phyloP scores from a whole-genome alignment of 2,113 vertebrate genomes.

The Charadrius vociferus region DNA sequence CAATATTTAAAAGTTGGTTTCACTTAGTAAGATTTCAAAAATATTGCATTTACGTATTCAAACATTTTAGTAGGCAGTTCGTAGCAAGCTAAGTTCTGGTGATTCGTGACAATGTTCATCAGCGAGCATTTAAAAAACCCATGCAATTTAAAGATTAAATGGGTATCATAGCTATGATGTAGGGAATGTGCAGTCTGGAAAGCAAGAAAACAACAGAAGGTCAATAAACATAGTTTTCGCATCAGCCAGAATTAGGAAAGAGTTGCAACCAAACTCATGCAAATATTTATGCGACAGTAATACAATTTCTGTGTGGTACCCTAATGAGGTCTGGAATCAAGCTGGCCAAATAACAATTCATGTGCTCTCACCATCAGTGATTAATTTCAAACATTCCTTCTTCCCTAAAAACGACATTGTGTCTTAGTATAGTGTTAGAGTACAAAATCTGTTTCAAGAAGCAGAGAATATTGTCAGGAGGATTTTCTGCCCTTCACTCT shows the following conservation, averaged over 20 bases:
- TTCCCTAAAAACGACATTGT: background rate
- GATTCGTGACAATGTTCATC: background rate
- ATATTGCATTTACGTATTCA: background rate
- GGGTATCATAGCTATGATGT: background rate
- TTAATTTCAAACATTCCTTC: background rate
- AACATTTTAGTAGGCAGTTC: background rate
- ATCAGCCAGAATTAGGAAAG: background rate
- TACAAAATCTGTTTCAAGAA: background rate
- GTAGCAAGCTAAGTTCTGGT: background rate
- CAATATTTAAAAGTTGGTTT: background rate
- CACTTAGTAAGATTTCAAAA: background rate
- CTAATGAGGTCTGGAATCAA: background rate
- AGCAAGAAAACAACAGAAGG: slow-evolving; percentile 11
- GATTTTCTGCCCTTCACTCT: background rate
- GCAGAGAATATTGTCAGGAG: background rate
- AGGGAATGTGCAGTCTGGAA: background rate
- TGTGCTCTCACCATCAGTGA: background rate
- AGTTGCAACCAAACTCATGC: background rate
- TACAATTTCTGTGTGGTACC: background rate
- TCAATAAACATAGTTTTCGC: background rate
- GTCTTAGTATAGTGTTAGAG: background rate
- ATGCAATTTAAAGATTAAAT: background rate
- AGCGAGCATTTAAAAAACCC: background rate
- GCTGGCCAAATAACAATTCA: background rate
- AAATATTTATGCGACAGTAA: background rate